Percentiles rank a stretch among this genome's conserved stretches.
Conservation (phyloP, 2,113 vertebrate species). For the Merops nubicus region DNA sequence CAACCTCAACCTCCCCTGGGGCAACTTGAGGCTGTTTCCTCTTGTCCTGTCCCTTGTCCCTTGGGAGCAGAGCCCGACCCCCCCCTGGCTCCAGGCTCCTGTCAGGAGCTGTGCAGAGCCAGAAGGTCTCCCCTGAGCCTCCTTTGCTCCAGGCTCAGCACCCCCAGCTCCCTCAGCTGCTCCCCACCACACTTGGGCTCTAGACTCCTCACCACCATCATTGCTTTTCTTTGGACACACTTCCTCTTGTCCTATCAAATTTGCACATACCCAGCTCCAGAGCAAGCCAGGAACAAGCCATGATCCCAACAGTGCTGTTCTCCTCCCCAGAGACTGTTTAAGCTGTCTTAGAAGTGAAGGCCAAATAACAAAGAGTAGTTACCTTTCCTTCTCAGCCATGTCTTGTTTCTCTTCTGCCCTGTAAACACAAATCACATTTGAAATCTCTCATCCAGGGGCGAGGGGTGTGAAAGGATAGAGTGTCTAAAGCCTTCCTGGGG, state of each 20-base stretch:
- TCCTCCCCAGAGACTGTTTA: accelerated
- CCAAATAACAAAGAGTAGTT: background rate
- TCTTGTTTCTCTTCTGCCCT: constrained; percentile 75
- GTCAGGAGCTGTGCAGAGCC: too few species aligned
- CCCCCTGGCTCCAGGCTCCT: too few species aligned
- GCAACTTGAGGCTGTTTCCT: background rate
- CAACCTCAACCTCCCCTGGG: background rate
- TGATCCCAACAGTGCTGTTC: background rate
- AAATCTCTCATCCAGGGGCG: background rate
- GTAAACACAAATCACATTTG: constrained; percentile 18
- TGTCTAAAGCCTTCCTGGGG: background rate
- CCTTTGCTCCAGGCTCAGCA: too few species aligned
- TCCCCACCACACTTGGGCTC: too few species aligned
- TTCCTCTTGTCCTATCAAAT: background rate
- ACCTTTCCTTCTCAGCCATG: constrained; percentile 52
- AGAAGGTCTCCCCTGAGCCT: too few species aligned
- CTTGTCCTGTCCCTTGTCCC: background rate
- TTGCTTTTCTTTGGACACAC: too few species aligned
- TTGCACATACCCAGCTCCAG: background rate
- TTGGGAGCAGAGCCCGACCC: too few species aligned
- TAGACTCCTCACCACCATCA: too few species aligned
- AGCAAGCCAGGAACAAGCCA: background rate
- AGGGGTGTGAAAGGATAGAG: background rate
- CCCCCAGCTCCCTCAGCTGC: too few species aligned
- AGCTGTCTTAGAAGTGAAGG: background rate